Evolutionary conservation across 2,113 vertebrate species (phyloP), one percentile per base, ranked within the genome.

Genomic region (Pao palembangensis): DNA sequence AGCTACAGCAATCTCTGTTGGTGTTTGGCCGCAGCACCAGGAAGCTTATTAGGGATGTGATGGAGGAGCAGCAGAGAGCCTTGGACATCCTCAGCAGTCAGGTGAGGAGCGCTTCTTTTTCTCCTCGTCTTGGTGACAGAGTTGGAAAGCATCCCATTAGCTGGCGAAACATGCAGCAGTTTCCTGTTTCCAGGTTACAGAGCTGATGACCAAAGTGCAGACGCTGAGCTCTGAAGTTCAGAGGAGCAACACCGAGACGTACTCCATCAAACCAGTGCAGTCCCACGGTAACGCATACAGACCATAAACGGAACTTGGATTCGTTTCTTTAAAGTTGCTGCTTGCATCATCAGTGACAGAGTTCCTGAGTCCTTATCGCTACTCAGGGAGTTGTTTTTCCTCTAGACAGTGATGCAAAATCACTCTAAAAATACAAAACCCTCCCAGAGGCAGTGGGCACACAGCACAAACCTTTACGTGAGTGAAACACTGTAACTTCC

Each of bases 51-150:
- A 92, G 93, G 83, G 93, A 93, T 64, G 91, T 95, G 88, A 93
- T 96, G 88, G 93, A 95, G 61, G 92, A 93, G 59, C 94, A 96
- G 50, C 93, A 96, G 57, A 90, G 91, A 72, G 91, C 94, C 5
- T 75, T 96, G 82, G 94, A 96, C 81, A 92, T 93, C 61, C 91
- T 96, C 67, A 92, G 93, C 68, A 89, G 78, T 78, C 94, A 96
- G 93, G 93, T 95, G 85, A 60, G 54, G 18, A 20, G 0, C 4
- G 17, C 6, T 8, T 4, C 16, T n/a, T 12, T 2, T 55, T 16
- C 16, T 15, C 1, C 15, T 34, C 10, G 6, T 42, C 15, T 38
- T 25, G 8, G 16, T 31, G 7, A 42, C 15, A 19, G 10, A 42
- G 8, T 57, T 53, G 55, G 3, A 5, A 8, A 38, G 17, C 1